These are phyloP conservation scores for Heliconius ismenius DNA, from an alignment of 2,888 invertebrate species.

Conservation along the genomic window DNA sequence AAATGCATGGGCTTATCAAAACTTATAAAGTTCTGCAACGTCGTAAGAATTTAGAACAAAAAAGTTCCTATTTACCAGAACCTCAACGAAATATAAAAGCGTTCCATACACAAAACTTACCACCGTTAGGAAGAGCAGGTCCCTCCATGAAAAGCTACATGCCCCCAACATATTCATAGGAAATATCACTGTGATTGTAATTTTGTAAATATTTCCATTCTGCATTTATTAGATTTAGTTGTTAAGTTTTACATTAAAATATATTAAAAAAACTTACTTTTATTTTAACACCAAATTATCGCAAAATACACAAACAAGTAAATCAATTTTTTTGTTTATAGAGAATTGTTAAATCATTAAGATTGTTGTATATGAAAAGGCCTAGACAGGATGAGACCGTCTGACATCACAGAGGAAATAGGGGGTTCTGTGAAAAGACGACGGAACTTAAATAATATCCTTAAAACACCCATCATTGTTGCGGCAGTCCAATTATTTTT, in stretches of 20 bases:
- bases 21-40: slow-evolving; percentile 75
- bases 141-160: slow-evolving; percentile 73
- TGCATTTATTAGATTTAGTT: slow-evolving; percentile 72
- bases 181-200: slow-evolving; percentile 58
- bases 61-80: slow-evolving; percentile 56
- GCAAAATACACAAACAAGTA: slow-evolving; percentile 19
- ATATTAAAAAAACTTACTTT: neutral
- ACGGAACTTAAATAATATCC: slow-evolving; percentile 44
- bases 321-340: slow-evolving; percentile 23
- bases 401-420: slow-evolving; percentile 43
- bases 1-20: slow-evolving; percentile 68
- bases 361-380: slow-evolving; percentile 40
- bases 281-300: neutral
- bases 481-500: slow-evolving; percentile 42
- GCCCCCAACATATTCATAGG: slow-evolving; percentile 69
- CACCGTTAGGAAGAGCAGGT: slow-evolving; percentile 73
- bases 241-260: slow-evolving; percentile 16
- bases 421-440: slow-evolving; percentile 45
- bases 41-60: slow-evolving; percentile 56
- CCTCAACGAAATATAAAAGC: slow-evolving; percentile 60
- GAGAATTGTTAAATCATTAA: slow-evolving; percentile 37
- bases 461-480: slow-evolving; percentile 44
- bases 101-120: slow-evolving; percentile 57
- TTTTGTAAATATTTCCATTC: slow-evolving; percentile 40
- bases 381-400: slow-evolving; percentile 44